Evolutionary conservation across 30 jellyfish, hydroid and myxozoan genomes (phyloP).

Genomic region (Aurelia sp.): DNA sequence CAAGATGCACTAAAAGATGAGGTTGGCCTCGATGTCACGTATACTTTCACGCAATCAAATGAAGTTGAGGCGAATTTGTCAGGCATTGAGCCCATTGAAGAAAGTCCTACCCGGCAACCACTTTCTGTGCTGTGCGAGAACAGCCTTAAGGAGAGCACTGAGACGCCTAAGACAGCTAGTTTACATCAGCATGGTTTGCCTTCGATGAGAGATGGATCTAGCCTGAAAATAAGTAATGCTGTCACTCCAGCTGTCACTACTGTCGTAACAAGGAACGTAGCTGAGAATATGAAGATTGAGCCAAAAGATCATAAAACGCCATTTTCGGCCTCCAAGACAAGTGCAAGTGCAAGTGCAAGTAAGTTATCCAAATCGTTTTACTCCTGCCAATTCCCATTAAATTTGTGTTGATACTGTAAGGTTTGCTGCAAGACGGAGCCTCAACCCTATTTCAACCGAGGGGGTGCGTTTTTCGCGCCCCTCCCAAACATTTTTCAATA

Average conservation of each 20-base stretch:
- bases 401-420: too few species aligned
- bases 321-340: slow-evolving; percentile 16
- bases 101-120: slow-evolving; percentile 60
- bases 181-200: slow-evolving; percentile 27
- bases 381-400: too few species aligned
- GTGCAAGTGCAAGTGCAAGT: neutral
- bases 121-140: slow-evolving; percentile 43
- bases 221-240: slow-evolving; percentile 21
- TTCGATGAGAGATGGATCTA: slow-evolving; percentile 54
- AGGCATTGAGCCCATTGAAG: slow-evolving; percentile 44
- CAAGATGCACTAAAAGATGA: neutral
- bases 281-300: slow-evolving; percentile 10
- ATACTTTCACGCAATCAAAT: too few species aligned
- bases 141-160: neutral
- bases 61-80: slow-evolving; percentile 6
- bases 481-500: too few species aligned
- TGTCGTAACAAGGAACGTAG: neutral
- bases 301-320: neutral
- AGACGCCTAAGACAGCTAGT: neutral
- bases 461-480: too few species aligned
- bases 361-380: too few species aligned
- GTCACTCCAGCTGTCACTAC: slow-evolving; percentile 16
- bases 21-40: too few species aligned
- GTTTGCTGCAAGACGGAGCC: too few species aligned
- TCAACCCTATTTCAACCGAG: too few species aligned